Base-by-base conservation (phyloP, 2,797 vertebrate genomes). In the Eulemur coronatus region DNA sequence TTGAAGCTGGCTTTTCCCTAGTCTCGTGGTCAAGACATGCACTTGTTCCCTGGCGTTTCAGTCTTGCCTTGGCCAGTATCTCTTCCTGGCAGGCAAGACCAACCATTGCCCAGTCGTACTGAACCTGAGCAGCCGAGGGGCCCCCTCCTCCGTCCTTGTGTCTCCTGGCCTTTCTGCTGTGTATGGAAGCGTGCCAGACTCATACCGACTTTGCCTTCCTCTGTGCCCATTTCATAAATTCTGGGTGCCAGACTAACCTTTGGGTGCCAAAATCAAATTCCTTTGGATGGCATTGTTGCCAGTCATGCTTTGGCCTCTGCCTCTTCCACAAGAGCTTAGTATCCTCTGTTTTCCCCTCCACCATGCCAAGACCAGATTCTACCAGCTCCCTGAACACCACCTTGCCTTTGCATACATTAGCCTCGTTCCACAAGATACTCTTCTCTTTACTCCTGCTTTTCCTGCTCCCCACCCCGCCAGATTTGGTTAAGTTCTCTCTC, bases 231-330 rank as follows among this genome's bases (percentile, higher is more conserved):
- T 69, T 86, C 73, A 82, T 63, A 78, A 57, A 41, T 75, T 43
- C 84, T 82, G 52, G 35, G 38, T 65, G 63, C 95, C n/a, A 30
- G 30, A 43, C 38, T 69, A n/a, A 43, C 73, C 67, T n/a, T 61
- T 11, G 43, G n/a, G 18, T 20, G 46, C 50, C 67, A 33, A 76
- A 46, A 38, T 81, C 87, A 61, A 12, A 72, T 75, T 73, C 63
- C 59, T 81, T 89, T 61, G 46, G 30, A 35, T 63, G 72, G 70
- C 41, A 20, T 86, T 72, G 57, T 88, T 55, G 24, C 84, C 24
- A 33, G 88, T 52, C 14, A 10, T 3, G 2, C 26, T 48, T 11
- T 52, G n/a, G 38, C 67, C 17, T 80, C 46, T 92, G 69, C 52
- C 70, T 3, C 0, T 81, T 30, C 11, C 59, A 5, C 12, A 46